phyloP scores from a whole-genome alignment of 2,888 invertebrate species.

The Rotaria sp. region DNA sequence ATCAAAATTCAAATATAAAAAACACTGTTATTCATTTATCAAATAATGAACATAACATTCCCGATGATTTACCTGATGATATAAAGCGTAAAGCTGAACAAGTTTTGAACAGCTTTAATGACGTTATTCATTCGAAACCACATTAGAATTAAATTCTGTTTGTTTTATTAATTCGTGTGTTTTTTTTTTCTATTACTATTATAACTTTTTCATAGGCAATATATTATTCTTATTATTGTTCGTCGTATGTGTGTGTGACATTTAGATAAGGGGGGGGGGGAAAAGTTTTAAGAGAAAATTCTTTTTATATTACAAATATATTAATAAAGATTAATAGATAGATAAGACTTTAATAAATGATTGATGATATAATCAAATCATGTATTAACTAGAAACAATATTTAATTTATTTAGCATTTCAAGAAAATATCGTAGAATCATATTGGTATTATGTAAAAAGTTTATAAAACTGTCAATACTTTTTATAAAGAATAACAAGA shows the following conservation, averaged over 20 bases:
- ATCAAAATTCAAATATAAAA: background rate
- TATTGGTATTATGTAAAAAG: no score
- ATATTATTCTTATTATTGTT: background rate
- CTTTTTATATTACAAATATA: background rate
- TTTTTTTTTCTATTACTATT: background rate
- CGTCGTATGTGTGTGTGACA: background rate
- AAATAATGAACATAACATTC: constrained; percentile 15
- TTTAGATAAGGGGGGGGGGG: background rate
- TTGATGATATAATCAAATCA: no score
- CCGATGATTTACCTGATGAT: constrained; percentile 29
- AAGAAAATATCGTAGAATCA: no score
- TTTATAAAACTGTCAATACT: no score
- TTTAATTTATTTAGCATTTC: no score
- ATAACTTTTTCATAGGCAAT: no score
- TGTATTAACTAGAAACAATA: no score
- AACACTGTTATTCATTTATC: constrained; percentile 6
- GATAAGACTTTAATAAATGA: background rate
- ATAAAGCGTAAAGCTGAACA: constrained; percentile 27
- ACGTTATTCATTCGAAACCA: constrained; percentile 12
- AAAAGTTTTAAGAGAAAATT: background rate
- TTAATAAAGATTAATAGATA: background rate
- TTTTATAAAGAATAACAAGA: no score
- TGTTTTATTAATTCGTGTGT: background rate
- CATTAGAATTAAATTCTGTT: background rate
- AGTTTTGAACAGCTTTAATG: background rate